These are phyloP conservation scores for Etheostoma spectabile DNA, from an alignment of 2,113 vertebrate genomes.

Conservation along the genomic window DNA sequence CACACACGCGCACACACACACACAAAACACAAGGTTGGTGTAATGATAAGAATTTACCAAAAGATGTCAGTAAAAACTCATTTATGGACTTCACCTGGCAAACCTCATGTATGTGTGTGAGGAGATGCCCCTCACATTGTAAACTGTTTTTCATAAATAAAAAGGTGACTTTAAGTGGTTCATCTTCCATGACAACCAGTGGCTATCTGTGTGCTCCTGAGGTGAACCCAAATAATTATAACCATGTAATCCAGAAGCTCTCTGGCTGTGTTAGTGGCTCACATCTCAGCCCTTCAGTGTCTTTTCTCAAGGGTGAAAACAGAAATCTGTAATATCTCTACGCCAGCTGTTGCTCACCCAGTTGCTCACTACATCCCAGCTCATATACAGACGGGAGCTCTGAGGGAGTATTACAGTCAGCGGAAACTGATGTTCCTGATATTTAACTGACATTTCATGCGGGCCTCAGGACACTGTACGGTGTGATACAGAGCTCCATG, in stretches of 20 bases:
- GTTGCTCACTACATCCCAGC: conserved; percentile 31
- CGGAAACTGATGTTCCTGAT: conserved; percentile 36
- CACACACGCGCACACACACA: too few relatives aligned
- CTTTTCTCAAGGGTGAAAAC: conserved; percentile 33
- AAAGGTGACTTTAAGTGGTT: background rate
- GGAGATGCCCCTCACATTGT: background rate
- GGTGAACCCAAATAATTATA: background rate
- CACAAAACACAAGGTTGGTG: background rate
- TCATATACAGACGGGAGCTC: conserved; percentile 22
- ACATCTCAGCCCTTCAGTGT: background rate
- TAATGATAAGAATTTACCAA: background rate
- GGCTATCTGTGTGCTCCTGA: background rate
- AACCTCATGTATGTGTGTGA: background rate
- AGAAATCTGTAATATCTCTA: conserved; percentile 36
- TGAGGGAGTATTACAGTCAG: conserved; percentile 32
- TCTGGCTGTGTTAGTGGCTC: background rate
- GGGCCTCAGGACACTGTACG: conserved; percentile 11
- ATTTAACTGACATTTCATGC: conserved; percentile 58
- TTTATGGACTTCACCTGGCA: background rate
- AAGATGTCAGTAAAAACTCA: conserved; percentile 54
- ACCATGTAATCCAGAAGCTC: background rate
- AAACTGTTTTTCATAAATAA: background rate
- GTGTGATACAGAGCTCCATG: conserved; percentile 14
- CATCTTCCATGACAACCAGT: too few relatives aligned
- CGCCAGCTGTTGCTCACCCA: conserved; percentile 51